These are phyloP conservation scores for Theristus sp. DNA, from an alignment of 2,888 invertebrate genomes.

Conservation along the genomic window DNA sequence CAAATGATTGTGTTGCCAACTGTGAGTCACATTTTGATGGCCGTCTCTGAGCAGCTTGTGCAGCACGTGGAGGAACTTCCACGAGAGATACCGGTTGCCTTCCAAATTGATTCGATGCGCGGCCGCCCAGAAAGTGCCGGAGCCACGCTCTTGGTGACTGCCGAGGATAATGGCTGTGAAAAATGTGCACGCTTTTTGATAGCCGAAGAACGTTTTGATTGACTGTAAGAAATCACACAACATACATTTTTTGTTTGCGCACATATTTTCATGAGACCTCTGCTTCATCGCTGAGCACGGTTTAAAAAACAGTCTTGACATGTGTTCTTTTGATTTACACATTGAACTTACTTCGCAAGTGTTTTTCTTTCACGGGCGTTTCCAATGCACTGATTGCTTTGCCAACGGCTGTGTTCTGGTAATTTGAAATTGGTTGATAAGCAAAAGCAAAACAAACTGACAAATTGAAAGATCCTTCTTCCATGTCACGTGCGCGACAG, in stretches of 20 bases:
- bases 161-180: constrained; percentile 50
- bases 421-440: not conserved
- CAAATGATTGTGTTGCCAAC: too few relatives aligned
- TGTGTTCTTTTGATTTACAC: too few relatives aligned
- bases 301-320: too few relatives aligned
- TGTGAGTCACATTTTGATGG: constrained; percentile 57
- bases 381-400: constrained; percentile 84
- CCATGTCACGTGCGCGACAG: too few relatives aligned
- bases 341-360: constrained; percentile 34
- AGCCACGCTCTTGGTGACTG: constrained; percentile 77
- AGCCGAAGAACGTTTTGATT: not conserved
- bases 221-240: not conserved
- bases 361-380: constrained; percentile 90
- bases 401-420: constrained; percentile 64
- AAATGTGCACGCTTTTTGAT: too few relatives aligned
- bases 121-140: constrained; percentile 68
- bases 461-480: too few relatives aligned
- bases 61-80: constrained; percentile 96
- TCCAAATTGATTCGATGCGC: constrained; percentile 54
- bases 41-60: constrained; percentile 90
- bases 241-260: not conserved
- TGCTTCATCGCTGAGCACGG: too few relatives aligned
- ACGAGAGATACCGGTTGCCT: constrained; percentile 83
- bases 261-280: too few relatives aligned
- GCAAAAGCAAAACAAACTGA: too few relatives aligned